Evolutionary conservation across 2,113 vertebrate species (phyloP).

Genomic region (Sylvilagus bachmani): DNA sequence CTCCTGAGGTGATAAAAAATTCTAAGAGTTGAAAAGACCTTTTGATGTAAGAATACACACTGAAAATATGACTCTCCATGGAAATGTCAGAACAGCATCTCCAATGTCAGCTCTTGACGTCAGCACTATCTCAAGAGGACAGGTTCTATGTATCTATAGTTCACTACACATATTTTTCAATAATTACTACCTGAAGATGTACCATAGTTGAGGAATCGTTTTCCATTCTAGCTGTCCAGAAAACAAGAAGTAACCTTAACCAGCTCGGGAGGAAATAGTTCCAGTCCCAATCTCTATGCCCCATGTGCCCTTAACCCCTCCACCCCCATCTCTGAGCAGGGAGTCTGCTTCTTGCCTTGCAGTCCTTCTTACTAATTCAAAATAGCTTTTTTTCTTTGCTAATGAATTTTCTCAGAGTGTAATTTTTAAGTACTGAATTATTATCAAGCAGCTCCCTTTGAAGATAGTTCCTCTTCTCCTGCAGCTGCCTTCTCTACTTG

Average conservation of each 20-base stretch:
- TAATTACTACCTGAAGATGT: neutral
- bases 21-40: constrained; percentile 25
- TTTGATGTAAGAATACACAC: neutral
- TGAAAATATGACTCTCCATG: neutral
- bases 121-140: neutral
- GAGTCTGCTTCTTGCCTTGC: neutral
- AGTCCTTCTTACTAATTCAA: neutral
- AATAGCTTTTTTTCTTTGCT: neutral
- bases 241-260: neutral
- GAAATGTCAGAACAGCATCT: neutral
- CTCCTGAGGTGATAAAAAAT: neutral
- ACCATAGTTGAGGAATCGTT: neutral
- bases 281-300: neutral
- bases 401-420: constrained; percentile 7
- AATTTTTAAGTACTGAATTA: neutral
- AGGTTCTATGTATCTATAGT: neutral
- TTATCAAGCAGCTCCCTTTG: neutral
- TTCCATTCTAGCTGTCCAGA: neutral
- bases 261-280: neutral
- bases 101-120: neutral
- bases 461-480: neutral
- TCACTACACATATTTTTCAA: neutral
- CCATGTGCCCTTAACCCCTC: neutral
- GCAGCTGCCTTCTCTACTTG: neutral
- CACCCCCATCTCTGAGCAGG: neutral